A percentile compares a stretch with the other conserved stretches of the same genome.
Conservation (phyloP, 2,797 vertebrate species). For the Ambastaia sidthimunki region DNA sequence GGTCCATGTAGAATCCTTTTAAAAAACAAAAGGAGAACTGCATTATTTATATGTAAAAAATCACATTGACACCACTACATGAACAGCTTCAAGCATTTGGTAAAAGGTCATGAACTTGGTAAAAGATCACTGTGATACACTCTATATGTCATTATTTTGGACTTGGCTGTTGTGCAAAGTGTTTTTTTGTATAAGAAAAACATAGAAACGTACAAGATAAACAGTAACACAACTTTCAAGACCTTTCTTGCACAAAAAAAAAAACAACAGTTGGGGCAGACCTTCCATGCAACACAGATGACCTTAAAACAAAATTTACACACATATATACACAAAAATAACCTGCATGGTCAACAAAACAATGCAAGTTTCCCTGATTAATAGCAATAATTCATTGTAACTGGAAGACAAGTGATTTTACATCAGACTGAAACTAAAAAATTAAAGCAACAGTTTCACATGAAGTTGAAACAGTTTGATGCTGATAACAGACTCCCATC, state of each 20-base stretch:
- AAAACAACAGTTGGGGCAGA: background rate
- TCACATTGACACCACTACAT: conserved; percentile 37
- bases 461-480: background rate
- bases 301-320: too few relatives aligned
- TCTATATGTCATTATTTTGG: background rate
- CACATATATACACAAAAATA: conserved; percentile 44
- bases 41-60: conserved; percentile 54
- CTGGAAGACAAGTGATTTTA: conserved; percentile 54
- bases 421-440: conserved; percentile 18
- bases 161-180: conserved; percentile 2
- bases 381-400: conserved; percentile 41
- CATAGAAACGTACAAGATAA: background rate
- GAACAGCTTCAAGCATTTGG: conserved; percentile 55
- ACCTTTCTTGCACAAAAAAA: background rate
- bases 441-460: background rate
- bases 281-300: background rate
- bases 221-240: background rate
- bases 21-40: conserved; percentile 48
- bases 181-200: background rate
- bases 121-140: conserved; percentile 7
- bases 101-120: conserved; percentile 14
- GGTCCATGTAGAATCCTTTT: conserved; percentile 54
- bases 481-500: background rate
- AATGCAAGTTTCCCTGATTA: conserved; percentile 41
- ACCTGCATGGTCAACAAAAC: conserved; percentile 15